These are phyloP conservation scores for Myocastor coypus DNA, from an alignment of 2,113 vertebrate species.

Conservation along the genomic window DNA sequence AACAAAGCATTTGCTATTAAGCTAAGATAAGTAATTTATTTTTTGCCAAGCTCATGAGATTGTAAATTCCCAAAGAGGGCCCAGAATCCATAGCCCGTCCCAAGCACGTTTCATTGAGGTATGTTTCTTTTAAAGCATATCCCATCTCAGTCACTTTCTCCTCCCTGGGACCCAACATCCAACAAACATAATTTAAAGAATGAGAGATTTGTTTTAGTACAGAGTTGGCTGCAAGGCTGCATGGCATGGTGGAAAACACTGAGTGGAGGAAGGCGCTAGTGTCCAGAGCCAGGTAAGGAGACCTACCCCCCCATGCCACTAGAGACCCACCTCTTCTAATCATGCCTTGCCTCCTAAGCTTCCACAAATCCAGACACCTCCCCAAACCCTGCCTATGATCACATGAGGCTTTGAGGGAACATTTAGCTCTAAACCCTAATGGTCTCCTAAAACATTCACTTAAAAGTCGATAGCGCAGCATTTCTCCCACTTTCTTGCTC, in stretches of 20 bases:
- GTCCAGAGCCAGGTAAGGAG: neutral
- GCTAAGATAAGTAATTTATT: neutral
- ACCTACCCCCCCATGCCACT: neutral
- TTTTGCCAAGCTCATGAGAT: constrained; percentile 4
- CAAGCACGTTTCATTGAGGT: neutral
- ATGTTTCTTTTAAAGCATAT: neutral
- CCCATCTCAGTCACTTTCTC: neutral
- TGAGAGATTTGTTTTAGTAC: neutral
- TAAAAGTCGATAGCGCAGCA: neutral
- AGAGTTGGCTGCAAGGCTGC: neutral
- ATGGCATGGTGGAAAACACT: neutral
- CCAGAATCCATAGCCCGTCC: neutral
- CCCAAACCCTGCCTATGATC: neutral
- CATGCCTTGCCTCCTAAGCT: neutral
- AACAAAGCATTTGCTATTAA: neutral
- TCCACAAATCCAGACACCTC: neutral
- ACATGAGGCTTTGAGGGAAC: neutral
- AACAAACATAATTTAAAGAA: neutral
- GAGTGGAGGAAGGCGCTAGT: neutral
- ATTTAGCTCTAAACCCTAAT: neutral
- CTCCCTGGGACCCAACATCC: neutral
- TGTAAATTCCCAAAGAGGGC: neutral
- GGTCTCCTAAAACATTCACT: neutral
- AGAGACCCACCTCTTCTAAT: neutral
- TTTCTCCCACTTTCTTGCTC: neutral